Conservation (phyloP, 1,140 invertebrate genomes). For the Anoplophora glabripennis region DNA sequence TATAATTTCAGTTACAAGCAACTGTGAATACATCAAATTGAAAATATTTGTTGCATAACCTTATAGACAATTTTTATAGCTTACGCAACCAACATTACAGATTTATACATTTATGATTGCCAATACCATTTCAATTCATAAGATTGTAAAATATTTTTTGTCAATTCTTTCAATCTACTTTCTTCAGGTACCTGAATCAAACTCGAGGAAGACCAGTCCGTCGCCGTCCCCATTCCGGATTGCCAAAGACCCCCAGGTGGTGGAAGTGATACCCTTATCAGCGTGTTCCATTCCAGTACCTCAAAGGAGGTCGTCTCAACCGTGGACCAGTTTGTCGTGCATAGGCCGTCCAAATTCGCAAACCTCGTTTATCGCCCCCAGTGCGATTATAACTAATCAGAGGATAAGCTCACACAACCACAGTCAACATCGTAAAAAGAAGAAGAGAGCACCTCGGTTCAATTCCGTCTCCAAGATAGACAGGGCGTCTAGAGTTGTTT, state of each 20-base stretch:
- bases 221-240: neutral
- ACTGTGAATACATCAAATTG: no score
- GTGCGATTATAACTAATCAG: neutral
- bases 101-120: no score
- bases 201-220: neutral
- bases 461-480: constrained; percentile 82
- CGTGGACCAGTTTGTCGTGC: constrained; percentile 32
- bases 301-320: constrained; percentile 29
- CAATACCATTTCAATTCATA: no score
- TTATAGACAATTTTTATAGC: no score
- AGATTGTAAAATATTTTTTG: no score
- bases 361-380: constrained; percentile 33
- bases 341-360: constrained; percentile 25
- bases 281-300: constrained; percentile 46
- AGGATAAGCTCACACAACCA: constrained; percentile 29
- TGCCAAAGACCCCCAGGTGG: constrained; percentile 30
- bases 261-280: constrained; percentile 55
- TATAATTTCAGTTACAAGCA: no score
- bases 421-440: constrained; percentile 50
- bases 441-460: constrained; percentile 60
- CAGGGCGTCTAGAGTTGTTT: constrained; percentile 68
- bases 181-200: constrained; percentile 3
- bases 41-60: no score
- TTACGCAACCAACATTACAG: no score
- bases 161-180: no score